Percentiles rank a stretch among this genome's conserved stretches.
Conservation (phyloP, 2,113 vertebrate species). For the Platanista minor region DNA sequence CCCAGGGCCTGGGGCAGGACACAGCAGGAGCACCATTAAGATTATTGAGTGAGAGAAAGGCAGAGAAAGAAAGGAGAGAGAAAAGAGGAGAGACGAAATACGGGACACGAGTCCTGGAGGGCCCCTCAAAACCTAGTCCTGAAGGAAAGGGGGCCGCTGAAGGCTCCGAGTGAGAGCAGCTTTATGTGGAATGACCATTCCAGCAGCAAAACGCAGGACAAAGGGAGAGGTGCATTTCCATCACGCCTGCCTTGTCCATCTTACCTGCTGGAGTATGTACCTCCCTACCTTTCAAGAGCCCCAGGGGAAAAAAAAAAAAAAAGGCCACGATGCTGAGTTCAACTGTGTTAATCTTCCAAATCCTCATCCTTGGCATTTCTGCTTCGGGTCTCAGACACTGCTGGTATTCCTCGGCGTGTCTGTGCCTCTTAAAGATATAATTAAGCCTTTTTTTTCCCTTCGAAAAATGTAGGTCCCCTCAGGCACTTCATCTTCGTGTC, state of each 20-base stretch:
- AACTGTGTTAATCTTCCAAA: conserved; percentile 54
- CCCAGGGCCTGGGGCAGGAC: neutral
- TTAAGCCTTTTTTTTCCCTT: conserved; percentile 64
- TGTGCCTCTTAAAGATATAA: conserved; percentile 71
- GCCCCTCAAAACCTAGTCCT: neutral
- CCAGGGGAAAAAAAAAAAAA: neutral
- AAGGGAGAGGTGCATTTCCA: accelerated
- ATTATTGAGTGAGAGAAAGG: neutral
- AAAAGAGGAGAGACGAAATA: no score
- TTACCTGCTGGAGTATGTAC: neutral
- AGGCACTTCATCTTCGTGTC: conserved; percentile 68
- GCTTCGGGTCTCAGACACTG: conserved; percentile 60
- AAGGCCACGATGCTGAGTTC: neutral
- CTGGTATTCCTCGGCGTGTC: conserved; percentile 69
- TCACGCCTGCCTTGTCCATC: neutral
- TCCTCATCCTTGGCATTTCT: conserved; percentile 64
- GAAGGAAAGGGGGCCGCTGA: neutral
- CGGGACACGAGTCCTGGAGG: accelerated
- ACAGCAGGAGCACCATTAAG: neutral
- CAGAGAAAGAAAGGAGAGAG: neutral
- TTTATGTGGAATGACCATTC: accelerated
- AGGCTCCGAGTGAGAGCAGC: neutral
- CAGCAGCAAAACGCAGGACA: neutral
- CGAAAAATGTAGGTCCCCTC: conserved; percentile 77
- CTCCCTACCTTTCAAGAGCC: neutral